Base-by-base conservation (phyloP, 2,113 vertebrate genomes). In the Ceyx melanurus region DNA sequence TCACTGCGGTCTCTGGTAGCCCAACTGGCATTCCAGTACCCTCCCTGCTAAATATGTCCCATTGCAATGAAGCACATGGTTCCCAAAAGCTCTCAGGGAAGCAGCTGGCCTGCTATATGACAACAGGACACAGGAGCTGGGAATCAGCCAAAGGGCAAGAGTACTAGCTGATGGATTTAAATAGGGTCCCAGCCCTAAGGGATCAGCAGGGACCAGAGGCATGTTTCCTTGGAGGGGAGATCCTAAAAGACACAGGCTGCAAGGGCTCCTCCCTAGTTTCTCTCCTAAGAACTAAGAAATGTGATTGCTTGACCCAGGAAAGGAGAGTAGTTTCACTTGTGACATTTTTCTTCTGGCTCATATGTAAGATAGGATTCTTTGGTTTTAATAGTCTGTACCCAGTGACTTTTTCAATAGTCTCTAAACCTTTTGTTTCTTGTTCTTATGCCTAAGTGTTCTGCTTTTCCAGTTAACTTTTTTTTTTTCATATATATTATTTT, bases 41-140 rank as follows among this genome's bases (percentile, higher is more conserved):
- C 56, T 88, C 79, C 42, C 75, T 91, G 65, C 79, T 92, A 94
- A 95, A 94, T 91, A 85, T 3, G 14, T 22, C 58, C 54, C 3
- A 0, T 26, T 78, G 72, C 72, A 90, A 35, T 42, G 43, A 20
- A 86, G 46, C 58, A 89, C 46, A n/a, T 19, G 43, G 33, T 66
- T 29, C 42, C 56, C 1, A 3, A 82, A 95, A 88, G 31, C 51
- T 48, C 68, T 22, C 3, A 0, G 46, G 46, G 23, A 64, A 89
- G 79, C 90, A 95, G 92, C 93, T 95, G 94, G 75, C 43, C 68
- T 78, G 72, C n/a, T 91, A 33, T 88, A 45, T 5, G n/a, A 64
- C 81, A 95, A 4, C 61, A 72, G 62, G n/a, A 75, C 10, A 21
- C 20, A 54, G 48, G 31, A 83, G n/a, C 50, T 87, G 74, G 81